Evolutionary conservation across 92 coral and sea anemone species (phyloP).

Genomic region (Metridium senile): DNA sequence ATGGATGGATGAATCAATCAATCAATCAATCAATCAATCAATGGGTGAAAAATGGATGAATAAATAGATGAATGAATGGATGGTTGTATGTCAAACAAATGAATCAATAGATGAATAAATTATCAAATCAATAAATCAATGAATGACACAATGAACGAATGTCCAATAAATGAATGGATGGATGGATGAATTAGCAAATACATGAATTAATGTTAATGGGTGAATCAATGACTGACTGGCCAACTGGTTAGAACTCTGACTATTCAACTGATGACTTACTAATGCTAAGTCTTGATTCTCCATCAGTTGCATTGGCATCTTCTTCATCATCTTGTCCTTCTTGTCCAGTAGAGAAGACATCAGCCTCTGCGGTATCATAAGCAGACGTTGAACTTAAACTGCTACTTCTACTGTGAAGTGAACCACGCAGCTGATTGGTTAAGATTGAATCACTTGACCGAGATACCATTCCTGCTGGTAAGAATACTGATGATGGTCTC

Average conservation of each 20-base stretch:
- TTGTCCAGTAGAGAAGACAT: constrained; percentile 42
- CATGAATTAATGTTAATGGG: background rate
- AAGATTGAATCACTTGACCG: background rate
- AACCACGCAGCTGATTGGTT: background rate
- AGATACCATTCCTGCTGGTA: background rate
- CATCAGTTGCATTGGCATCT: constrained; percentile 37
- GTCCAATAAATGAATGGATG: background rate
- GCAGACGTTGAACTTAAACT: constrained; percentile 65
- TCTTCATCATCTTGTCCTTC: constrained; percentile 34
- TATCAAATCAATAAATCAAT: too few species aligned
- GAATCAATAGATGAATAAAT: too few species aligned
- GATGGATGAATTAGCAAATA: background rate
- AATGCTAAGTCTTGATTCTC: constrained; percentile 67
- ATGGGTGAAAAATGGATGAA: too few species aligned
- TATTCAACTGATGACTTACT: too few species aligned
- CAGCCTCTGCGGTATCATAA: constrained; percentile 64
- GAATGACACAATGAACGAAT: background rate
- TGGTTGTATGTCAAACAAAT: too few species aligned
- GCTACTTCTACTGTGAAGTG: background rate
- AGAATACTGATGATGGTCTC: constrained; percentile 37
- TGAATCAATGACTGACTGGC: background rate
- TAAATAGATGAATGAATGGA: too few species aligned
- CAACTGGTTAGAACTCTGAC: too few species aligned
- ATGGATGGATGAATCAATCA: too few species aligned
- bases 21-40: too few species aligned